These are phyloP conservation scores for Nesospiza acunhae DNA, from an alignment of 2,113 vertebrate species.

Conservation along the genomic window DNA sequence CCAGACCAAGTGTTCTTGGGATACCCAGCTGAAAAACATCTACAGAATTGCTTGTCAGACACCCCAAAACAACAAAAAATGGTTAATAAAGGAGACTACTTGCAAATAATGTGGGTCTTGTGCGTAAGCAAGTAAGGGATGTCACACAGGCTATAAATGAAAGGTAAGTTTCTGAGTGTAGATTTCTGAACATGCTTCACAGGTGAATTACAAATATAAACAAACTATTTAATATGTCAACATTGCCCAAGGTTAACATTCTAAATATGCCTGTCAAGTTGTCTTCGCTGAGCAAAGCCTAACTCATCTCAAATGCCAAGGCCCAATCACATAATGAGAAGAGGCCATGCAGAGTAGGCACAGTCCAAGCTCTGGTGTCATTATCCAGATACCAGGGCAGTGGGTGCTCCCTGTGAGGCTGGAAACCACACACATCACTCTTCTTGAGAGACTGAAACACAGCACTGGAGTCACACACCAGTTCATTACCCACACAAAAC, in stretches of 20 bases:
- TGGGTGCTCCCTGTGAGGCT: not conserved
- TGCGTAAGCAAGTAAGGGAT: not conserved
- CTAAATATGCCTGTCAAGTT: not conserved
- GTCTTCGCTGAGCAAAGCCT: not conserved
- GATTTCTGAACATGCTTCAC: not conserved
- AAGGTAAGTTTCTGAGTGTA: not conserved
- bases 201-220: not conserved
- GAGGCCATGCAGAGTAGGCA: rapidly evolving
- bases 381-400: not conserved
- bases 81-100: not conserved
- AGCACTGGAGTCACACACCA: not conserved
- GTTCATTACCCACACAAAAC: not conserved
- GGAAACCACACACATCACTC: not conserved
- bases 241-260: not conserved
- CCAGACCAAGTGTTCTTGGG: not conserved
- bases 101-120: rapidly evolving
- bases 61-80: not conserved
- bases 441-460: not conserved
- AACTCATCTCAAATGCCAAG: not conserved
- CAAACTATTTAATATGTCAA: not conserved
- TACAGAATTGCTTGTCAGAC: not conserved
- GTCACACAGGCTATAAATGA: not conserved
- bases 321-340: rapidly evolving
- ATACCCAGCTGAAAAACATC: not conserved
- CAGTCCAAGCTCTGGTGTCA: not conserved